Conservation (phyloP, 1,140 invertebrate genomes). For the Archegozetes longisetosus region DNA sequence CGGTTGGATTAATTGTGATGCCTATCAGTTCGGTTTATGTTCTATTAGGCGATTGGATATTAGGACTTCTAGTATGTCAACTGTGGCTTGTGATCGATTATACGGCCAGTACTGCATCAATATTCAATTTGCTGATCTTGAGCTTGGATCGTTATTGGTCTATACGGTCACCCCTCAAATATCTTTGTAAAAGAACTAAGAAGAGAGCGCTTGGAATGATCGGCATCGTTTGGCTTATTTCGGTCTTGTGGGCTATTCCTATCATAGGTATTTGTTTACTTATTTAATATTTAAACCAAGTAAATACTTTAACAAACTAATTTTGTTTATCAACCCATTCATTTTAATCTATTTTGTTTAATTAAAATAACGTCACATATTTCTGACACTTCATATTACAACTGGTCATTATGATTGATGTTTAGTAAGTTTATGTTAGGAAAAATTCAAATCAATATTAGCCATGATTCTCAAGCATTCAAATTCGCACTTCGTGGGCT, state of each 20-base stretch:
- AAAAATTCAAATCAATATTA: too few relatives aligned
- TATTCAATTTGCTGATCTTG: slow-evolving; percentile 41
- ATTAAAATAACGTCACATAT: neutral
- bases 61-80: slow-evolving; percentile 38
- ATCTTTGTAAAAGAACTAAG: slow-evolving; percentile 41
- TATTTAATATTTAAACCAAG: neutral
- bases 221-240: slow-evolving; percentile 35
- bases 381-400: neutral
- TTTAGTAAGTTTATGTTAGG: neutral
- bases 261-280: slow-evolving; percentile 27
- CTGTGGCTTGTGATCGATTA: slow-evolving; percentile 41
- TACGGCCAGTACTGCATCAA: slow-evolving; percentile 44
- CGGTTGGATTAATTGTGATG: slow-evolving; percentile 45
- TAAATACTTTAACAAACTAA: neutral
- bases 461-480: too few relatives aligned
- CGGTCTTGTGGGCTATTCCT: slow-evolving; percentile 36
- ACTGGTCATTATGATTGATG: neutral
- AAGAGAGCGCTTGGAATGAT: slow-evolving; percentile 38
- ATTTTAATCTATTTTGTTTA: too few relatives aligned
- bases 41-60: slow-evolving; percentile 39
- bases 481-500: too few relatives aligned
- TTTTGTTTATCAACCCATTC: neutral
- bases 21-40: slow-evolving; percentile 43
- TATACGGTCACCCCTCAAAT: slow-evolving; percentile 41
- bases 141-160: slow-evolving; percentile 36